These are phyloP conservation scores for Trissoscelio sp. DNA, from an alignment of 2,888 invertebrate genomes.

Conservation along the genomic window DNA sequence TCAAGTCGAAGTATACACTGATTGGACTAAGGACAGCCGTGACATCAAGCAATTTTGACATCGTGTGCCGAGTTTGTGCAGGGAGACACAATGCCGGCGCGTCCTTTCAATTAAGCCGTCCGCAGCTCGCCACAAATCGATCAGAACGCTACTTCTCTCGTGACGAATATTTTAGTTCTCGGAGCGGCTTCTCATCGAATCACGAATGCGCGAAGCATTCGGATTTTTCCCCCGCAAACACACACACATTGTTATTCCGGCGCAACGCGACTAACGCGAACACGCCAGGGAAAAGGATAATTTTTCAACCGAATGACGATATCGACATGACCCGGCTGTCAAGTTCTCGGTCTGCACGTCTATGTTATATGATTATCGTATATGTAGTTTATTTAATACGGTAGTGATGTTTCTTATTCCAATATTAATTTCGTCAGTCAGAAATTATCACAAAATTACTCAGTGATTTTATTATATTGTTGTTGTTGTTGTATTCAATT, in stretches of 20 bases:
- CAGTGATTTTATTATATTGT: no score
- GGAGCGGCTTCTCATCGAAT: background rate
- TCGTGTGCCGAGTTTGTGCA: slow-evolving; percentile 4
- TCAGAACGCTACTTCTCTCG: slow-evolving; percentile 14
- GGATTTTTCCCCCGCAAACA: slow-evolving; percentile 9
- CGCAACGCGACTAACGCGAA: slow-evolving; percentile 10
- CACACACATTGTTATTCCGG: slow-evolving; percentile 28
- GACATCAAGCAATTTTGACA: slow-evolving; percentile 21
- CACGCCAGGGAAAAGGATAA: background rate
- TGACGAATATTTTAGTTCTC: slow-evolving; percentile 7
- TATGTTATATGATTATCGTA: slow-evolving; percentile 62
- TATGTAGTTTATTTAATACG: slow-evolving; percentile 46
- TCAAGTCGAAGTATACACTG: slow-evolving; percentile 53
- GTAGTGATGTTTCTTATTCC: slow-evolving; percentile 4
- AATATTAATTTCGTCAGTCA: background rate
- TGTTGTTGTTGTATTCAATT: no score
- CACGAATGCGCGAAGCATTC: slow-evolving; percentile 18
- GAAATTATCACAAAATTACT: no score
- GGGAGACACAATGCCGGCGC: background rate
- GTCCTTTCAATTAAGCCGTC: slow-evolving; percentile 14
- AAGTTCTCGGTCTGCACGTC: slow-evolving; percentile 54
- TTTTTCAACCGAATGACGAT: slow-evolving; percentile 7
- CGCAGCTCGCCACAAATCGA: slow-evolving; percentile 23
- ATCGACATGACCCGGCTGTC: slow-evolving; percentile 58
- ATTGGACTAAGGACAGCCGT: slow-evolving; percentile 36